phyloP scores from a whole-genome alignment of 2,888 invertebrate species.

The Drosophila mayaguana region DNA sequence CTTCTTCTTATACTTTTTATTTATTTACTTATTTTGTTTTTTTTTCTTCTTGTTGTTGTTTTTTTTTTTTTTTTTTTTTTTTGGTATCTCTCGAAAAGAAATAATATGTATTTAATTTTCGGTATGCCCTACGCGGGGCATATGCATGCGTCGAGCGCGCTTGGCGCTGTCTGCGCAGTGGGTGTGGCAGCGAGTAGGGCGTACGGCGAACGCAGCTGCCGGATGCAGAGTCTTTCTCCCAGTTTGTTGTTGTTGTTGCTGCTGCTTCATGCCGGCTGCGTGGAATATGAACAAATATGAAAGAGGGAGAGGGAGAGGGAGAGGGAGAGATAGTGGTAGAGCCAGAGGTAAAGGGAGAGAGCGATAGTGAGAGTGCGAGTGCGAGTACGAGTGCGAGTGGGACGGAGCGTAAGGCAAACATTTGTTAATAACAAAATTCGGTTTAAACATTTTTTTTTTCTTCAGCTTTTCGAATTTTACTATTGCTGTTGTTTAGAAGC shows the following conservation, averaged over 20 bases:
- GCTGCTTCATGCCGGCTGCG: slow-evolving; percentile 46
- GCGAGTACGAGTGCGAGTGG: slow-evolving; percentile 2
- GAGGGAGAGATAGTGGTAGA: not conserved
- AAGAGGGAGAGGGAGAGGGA: not conserved
- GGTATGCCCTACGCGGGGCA: slow-evolving; percentile 35
- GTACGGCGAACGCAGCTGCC: slow-evolving; percentile 17
- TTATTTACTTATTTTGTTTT: slow-evolving; percentile 31
- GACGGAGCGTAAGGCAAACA: slow-evolving; percentile 33
- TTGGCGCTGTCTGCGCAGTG: not conserved
- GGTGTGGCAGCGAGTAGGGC: slow-evolving; percentile 41
- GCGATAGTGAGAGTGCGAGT: not conserved
- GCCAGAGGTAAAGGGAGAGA: not conserved
- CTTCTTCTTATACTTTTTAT: slow-evolving; percentile 56
- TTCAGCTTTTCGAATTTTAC: slow-evolving; percentile 14
- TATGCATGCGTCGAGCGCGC: not conserved
- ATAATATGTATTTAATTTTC: slow-evolving; percentile 37
- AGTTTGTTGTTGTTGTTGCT: slow-evolving; percentile 23
- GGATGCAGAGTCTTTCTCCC: not conserved
- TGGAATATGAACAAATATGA: slow-evolving; percentile 49
- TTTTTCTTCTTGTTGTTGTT: not conserved
- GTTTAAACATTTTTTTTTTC: slow-evolving; percentile 29
- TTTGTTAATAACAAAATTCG: slow-evolving; percentile 35
- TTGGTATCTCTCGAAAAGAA: slow-evolving; percentile 36
- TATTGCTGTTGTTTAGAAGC: slow-evolving; percentile 26
- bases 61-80: slow-evolving; percentile 20